A percentile compares a stretch with the other conserved stretches of the same genome.
Evolutionary conservation across 2,113 vertebrate species (phyloP).

Genomic region (Sceloporus undulatus): DNA sequence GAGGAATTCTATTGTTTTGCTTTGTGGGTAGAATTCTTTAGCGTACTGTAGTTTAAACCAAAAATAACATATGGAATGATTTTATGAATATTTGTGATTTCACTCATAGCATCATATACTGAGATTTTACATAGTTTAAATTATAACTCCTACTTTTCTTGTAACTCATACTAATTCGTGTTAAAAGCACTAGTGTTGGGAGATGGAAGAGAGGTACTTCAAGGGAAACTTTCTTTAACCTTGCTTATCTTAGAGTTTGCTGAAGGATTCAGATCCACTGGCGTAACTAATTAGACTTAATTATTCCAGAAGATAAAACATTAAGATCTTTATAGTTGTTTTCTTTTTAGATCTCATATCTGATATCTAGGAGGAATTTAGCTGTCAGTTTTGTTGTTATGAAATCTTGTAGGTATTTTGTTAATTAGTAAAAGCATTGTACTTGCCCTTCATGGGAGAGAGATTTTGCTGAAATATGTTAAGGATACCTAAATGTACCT

Average conservation of each 20-base stretch:
- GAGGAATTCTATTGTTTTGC: background rate
- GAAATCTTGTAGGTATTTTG: background rate
- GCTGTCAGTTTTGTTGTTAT: background rate
- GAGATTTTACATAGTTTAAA: background rate
- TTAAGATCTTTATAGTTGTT: background rate
- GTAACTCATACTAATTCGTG: no score
- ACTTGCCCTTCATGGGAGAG: constrained; percentile 31
- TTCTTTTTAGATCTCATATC: background rate
- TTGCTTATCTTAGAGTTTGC: background rate
- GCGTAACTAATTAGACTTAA: background rate
- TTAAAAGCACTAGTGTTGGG: background rate
- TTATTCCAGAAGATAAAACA: background rate
- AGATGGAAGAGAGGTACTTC: background rate
- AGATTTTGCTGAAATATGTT: constrained; percentile 40
- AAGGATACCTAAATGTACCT: accelerated
- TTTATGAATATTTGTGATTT: constrained; percentile 26
- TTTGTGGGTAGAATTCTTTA: background rate
- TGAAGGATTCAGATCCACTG: background rate
- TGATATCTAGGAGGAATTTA: constrained; percentile 15
- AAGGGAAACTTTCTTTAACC: background rate
- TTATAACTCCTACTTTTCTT: background rate
- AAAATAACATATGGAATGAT: background rate
- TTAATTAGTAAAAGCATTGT: constrained; percentile 32
- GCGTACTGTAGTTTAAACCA: background rate
- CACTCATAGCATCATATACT: background rate